phyloP scores from a whole-genome alignment of 2,113 vertebrate genomes.

The Agapornis roseicollis region DNA sequence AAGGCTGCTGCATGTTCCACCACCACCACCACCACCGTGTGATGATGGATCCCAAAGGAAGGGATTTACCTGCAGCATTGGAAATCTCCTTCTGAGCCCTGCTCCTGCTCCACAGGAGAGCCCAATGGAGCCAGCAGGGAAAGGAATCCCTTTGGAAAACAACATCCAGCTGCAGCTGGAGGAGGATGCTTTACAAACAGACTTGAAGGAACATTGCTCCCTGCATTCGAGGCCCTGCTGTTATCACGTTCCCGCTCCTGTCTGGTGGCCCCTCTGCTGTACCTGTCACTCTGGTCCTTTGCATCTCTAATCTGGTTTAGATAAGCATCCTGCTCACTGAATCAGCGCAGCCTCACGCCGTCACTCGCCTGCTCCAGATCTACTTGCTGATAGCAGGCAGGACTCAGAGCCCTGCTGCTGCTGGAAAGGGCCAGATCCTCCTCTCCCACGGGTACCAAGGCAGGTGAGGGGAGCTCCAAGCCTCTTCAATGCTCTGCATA shows the following conservation, averaged over 20 bases:
- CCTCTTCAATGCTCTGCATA: neutral
- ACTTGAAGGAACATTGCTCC: neutral
- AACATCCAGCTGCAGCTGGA: neutral
- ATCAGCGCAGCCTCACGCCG: neutral
- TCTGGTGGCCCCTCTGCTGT: neutral
- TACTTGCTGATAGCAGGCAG: fast-evolving
- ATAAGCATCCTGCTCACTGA: neutral
- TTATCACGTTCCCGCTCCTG: fast-evolving
- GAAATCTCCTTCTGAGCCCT: neutral
- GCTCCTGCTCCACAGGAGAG: neutral
- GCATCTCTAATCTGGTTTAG: neutral
- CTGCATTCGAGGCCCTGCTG: fast-evolving
- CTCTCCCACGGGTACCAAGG: fast-evolving
- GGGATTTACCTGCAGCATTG: neutral
- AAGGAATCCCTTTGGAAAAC: neutral
- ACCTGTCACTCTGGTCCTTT: neutral
- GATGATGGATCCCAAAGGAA: neutral
- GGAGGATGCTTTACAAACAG: neutral
- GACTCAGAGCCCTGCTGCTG: neutral
- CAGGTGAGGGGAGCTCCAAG: neutral
- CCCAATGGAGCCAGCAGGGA: neutral
- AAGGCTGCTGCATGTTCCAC: neutral
- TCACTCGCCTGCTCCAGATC: neutral
- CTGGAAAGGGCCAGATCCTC: neutral
- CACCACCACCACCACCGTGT: neutral